These are phyloP conservation scores for Clarias magur DNA, from an alignment of 2,113 vertebrate genomes.

Conservation along the genomic window DNA sequence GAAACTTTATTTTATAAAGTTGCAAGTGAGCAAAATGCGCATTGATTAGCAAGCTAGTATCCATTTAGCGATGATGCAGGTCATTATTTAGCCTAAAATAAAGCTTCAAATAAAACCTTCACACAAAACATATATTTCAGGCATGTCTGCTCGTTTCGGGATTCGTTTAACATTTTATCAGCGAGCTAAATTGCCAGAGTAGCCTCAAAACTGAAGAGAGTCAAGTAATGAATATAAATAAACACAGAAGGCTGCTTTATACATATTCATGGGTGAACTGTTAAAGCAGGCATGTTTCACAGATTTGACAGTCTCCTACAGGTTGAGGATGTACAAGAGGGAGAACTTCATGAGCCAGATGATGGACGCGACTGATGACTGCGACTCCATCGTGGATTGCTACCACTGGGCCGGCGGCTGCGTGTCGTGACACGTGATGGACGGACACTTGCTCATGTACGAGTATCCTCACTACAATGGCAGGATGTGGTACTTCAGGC, in stretches of 20 bases:
- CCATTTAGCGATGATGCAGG: neutral
- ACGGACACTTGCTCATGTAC: constrained; percentile 64
- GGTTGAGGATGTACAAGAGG: constrained; percentile 66
- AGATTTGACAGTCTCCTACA: constrained; percentile 9
- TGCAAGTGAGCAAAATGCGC: neutral
- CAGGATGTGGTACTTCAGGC: constrained; percentile 54
- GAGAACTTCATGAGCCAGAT: constrained; percentile 60
- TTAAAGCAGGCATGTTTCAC: neutral
- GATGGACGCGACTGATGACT: constrained; percentile 7
- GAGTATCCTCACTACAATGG: constrained; percentile 59
- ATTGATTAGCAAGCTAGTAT: neutral
- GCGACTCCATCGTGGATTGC: constrained; percentile 12
- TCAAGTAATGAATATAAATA: constrained; percentile 4
- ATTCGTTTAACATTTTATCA: neutral
- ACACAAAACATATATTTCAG: neutral
- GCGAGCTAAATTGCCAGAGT: neutral
- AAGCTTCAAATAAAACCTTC: neutral
- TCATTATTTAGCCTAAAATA: neutral
- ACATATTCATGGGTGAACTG: neutral
- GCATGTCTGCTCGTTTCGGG: neutral
- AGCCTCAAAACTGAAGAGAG: neutral
- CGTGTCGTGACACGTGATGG: constrained; percentile 61
- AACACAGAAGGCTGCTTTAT: neutral
- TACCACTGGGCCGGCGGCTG: constrained; percentile 35
- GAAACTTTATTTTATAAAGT: too few species aligned